A percentile compares a stretch with the other conserved stretches of the same genome.
These are phyloP conservation scores for Pomacea canaliculata DNA, from an alignment of 2,888 invertebrate species.

Conservation along the genomic window DNA sequence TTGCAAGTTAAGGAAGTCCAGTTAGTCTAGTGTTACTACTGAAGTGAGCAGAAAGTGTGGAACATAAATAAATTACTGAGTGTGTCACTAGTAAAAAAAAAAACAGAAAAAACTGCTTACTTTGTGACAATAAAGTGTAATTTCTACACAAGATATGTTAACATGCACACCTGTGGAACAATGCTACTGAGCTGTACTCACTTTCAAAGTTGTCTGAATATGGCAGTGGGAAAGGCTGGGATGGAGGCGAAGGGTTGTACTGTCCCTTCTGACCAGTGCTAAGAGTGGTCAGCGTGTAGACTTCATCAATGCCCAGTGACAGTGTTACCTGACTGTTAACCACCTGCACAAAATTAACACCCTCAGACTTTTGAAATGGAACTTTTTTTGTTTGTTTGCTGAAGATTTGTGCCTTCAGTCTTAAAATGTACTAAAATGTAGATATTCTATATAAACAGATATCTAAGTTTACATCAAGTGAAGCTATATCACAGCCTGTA, in stretches of 20 bases:
- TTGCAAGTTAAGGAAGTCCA: too few relatives aligned
- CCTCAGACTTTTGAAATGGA: too few relatives aligned
- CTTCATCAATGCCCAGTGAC: constrained; percentile 54
- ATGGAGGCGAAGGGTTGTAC: constrained; percentile 37
- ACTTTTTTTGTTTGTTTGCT: too few relatives aligned
- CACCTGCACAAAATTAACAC: constrained; percentile 37
- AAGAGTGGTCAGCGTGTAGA: constrained; percentile 64
- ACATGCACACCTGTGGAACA: too few relatives aligned
- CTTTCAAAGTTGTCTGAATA: constrained; percentile 65
- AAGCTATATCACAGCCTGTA: too few relatives aligned
- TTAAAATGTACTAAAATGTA: too few relatives aligned
- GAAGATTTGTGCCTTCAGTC: too few relatives aligned
- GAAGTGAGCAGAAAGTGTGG: too few relatives aligned
- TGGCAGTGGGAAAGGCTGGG: constrained; percentile 60
- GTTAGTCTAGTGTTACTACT: too few relatives aligned
- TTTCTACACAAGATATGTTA: too few relatives aligned
- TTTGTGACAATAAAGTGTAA: too few relatives aligned
- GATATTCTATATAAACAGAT: not conserved
- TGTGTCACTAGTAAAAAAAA: not conserved
- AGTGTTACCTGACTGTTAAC: constrained; percentile 42
- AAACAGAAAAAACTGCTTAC: not conserved
- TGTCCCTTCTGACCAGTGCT: constrained; percentile 47
- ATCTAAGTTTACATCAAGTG: not conserved
- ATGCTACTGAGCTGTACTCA: constrained; percentile 27
- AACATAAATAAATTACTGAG: too few relatives aligned